Percentiles rank a stretch among this genome's conserved stretches.
Evolutionary conservation across 2,113 vertebrate genomes (phyloP).

Genomic region (Sitta europaea): DNA sequence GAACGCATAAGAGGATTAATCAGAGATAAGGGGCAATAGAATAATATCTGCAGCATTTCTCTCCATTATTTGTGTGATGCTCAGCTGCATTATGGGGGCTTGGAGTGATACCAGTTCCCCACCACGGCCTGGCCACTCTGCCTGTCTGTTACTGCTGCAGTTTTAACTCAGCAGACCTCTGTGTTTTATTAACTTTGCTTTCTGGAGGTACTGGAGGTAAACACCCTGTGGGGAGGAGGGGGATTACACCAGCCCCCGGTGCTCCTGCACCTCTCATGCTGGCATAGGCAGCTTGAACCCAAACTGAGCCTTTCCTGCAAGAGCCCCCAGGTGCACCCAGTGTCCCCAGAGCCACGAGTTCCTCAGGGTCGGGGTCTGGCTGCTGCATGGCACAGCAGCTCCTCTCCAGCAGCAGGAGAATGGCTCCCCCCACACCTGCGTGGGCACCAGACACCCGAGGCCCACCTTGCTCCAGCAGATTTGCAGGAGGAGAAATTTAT

Average conservation of each 20-base stretch:
- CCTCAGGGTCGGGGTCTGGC: neutral
- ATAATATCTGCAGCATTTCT: neutral
- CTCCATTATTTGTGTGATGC: neutral
- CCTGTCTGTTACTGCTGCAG: fast-evolving
- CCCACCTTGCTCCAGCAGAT: neutral
- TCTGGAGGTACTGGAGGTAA: neutral
- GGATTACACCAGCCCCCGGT: neutral
- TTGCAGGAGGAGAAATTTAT: neutral
- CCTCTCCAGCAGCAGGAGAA: neutral
- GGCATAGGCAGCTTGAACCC: neutral
- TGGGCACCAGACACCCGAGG: neutral
- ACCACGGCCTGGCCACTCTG: neutral
- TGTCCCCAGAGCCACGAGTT: neutral
- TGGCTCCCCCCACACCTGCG: neutral
- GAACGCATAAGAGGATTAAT: conserved; percentile 29
- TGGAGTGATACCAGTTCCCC: neutral
- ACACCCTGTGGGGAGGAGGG: neutral
- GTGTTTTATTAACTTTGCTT: neutral
- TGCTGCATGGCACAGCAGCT: neutral
- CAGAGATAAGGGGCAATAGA: neutral
- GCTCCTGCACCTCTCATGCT: neutral
- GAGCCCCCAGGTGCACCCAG: neutral
- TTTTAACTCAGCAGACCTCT: neutral
- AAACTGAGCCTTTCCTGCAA: neutral
- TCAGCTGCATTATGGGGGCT: neutral